Evolutionary conservation across 2,888 invertebrate species (phyloP), one percentile per base, ranked within the genome.

Genomic region (Thera obeliscata): DNA sequence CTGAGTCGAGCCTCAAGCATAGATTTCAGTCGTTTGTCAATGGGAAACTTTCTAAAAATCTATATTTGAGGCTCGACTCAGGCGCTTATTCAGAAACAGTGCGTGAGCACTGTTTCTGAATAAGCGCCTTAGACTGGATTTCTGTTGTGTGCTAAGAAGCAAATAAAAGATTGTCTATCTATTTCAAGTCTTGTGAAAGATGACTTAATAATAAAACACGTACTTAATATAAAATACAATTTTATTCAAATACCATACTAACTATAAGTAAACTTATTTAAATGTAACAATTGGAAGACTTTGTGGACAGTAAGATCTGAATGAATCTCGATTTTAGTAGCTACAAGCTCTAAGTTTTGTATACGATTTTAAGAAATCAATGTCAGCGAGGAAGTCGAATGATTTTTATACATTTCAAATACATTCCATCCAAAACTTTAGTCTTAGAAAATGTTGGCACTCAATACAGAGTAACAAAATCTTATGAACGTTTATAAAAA

Each of bases 401-500:
- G 33, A 52, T 9, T 35, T 36, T 22, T 22, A 22, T 22, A 22
- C 22, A 22, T 22, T 11, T 35, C 55, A 56, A 59, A 56, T 36
- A 61, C 66, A 66, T 66, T 66, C 66, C 62, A 59, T 62, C 43
- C 43, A 12, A 9, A 56, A 61, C 4, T 55, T 9, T 60, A 56
- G 50, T 12, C 50, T 56, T 36, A 52, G 52, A 46, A 56, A 61
- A 46, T 38, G 12, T 50, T 33, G n/a, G 57, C 54, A 49, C 54
- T 66, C 61, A 62, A 62, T 38, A 2, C 43, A 8, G 58, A 36
- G n/a, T 5, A 48, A 52, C 57, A 43, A 43, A 52, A 48, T 54
- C 38, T 48, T 48, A 67, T 71, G 65, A 72, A 72, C 68, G 74
- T 41, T 41, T 41, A 74, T 78, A 74, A 75, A 82, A 83, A 75